A percentile compares a stretch with the other conserved stretches of the same genome.
These are phyloP conservation scores for Zygothrica quintamaculata DNA, from an alignment of 2,888 invertebrate genomes.

Conservation along the genomic window DNA sequence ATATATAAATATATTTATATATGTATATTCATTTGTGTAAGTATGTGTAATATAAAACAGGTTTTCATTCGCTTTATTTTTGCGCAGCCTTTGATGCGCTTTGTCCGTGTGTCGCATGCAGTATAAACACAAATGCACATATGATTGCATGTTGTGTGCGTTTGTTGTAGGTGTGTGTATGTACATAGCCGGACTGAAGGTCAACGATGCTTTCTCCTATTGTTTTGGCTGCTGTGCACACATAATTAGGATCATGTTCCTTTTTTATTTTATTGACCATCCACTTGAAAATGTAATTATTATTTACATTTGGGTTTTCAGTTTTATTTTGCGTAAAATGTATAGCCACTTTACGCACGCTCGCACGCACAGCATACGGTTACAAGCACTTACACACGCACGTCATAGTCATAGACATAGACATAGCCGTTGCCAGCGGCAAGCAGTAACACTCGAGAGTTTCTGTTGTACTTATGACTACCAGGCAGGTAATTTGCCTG, in stretches of 20 bases:
- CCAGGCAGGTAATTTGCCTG: conserved; percentile 34
- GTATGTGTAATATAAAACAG: conserved; percentile 43
- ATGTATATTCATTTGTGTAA: conserved; percentile 11
- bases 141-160: conserved; percentile 5
- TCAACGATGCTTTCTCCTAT: conserved; percentile 63
- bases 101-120: conserved; percentile 37
- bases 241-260: conserved; percentile 54
- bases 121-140: background rate
- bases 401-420: too few relatives aligned
- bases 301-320: conserved; percentile 38
- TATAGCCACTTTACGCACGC: conserved; percentile 44
- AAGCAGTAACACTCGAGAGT: conserved; percentile 19
- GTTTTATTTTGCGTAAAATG: conserved; percentile 45
- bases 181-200: conserved; percentile 46
- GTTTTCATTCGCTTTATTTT: conserved; percentile 59
- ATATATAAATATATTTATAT: conserved; percentile 10
- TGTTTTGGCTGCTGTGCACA: conserved; percentile 55
- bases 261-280: conserved; percentile 30
- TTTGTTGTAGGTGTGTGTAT: conserved; percentile 10
- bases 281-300: conserved; percentile 65
- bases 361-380: too few relatives aligned
- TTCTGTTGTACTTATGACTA: conserved; percentile 27
- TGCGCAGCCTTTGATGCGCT: conserved; percentile 61
- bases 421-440: conserved; percentile 13
- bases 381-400: too few relatives aligned